These are phyloP conservation scores for Crossocerus cetratus DNA, from an alignment of 2,888 invertebrate genomes.

Conservation along the genomic window DNA sequence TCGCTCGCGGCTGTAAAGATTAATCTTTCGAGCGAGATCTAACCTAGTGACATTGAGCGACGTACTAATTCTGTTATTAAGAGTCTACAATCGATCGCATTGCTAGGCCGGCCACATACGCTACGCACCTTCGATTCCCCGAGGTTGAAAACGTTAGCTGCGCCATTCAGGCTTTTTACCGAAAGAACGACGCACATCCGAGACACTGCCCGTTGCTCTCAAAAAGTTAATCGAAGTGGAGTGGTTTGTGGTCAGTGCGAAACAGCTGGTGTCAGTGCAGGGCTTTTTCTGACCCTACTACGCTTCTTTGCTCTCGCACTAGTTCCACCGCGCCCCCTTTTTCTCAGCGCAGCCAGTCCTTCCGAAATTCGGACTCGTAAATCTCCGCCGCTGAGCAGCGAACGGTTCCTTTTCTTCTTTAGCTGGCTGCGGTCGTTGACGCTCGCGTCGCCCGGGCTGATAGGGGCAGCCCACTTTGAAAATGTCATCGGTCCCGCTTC, in stretches of 20 bases:
- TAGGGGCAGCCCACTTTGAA: conserved; percentile 40
- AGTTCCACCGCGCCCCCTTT: conserved; percentile 22
- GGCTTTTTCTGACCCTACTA: not conserved
- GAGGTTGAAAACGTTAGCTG: no score
- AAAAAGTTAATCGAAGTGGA: conserved; percentile 33
- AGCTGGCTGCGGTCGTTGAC: conserved; percentile 34
- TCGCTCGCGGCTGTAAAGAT: conserved; percentile 46
- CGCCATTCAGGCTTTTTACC: no score
- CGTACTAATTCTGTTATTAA: conserved; percentile 33
- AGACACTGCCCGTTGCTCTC: conserved; percentile 18
- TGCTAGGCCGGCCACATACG: no score
- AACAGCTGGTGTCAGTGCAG: conserved; percentile 2
- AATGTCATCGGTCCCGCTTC: conserved; percentile 40
- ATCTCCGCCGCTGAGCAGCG: conserved; percentile 25
- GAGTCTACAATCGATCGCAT: no score
- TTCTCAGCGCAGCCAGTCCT: conserved; percentile 18
- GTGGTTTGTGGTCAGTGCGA: conserved; percentile 24
- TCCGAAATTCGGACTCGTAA: conserved; percentile 48
- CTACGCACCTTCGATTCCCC: no score
- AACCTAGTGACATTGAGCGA: conserved; percentile 11
- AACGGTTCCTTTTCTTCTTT: conserved; percentile 39
- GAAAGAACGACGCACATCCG: no score
- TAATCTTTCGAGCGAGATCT: conserved; percentile 40
- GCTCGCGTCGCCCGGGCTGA: conserved; percentile 34
- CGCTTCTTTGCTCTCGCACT: conserved; percentile 8